These are phyloP conservation scores for Nephotettix cincticeps DNA, from an alignment of 1,140 invertebrate genomes.

Conservation along the genomic window DNA sequence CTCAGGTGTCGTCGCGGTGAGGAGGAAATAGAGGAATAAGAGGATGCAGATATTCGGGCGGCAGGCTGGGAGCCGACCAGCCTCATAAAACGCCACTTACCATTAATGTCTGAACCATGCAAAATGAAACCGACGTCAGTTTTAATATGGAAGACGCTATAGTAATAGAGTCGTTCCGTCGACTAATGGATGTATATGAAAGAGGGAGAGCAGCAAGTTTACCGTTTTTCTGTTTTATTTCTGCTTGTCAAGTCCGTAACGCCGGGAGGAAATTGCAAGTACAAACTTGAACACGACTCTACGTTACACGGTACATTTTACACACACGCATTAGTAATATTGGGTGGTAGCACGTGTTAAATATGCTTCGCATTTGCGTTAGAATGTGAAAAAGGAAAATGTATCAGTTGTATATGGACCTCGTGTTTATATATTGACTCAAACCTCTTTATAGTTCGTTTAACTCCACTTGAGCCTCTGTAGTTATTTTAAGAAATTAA, in stretches of 20 bases:
- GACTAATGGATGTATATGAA: background rate
- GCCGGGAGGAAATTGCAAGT: no score
- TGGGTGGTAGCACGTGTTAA: background rate
- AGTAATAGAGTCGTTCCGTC: background rate
- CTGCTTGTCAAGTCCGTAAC: background rate
- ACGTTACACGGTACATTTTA: no score
- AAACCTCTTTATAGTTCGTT: background rate
- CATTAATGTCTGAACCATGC: background rate
- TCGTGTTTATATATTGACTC: background rate
- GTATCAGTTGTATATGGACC: background rate
- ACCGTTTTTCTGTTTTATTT: slow-evolving; percentile 4
- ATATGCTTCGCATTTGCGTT: background rate
- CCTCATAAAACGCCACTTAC: slow-evolving; percentile 5
- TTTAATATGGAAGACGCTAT: slow-evolving; percentile 8
- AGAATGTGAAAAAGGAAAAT: background rate
- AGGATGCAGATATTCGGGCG: background rate
- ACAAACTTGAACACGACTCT: no score
- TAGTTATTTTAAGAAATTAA: background rate
- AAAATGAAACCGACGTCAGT: slow-evolving; percentile 3
- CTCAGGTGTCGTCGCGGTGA: background rate
- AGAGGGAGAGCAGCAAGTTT: background rate
- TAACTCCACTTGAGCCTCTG: background rate
- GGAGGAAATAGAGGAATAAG: background rate
- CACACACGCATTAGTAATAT: no score
- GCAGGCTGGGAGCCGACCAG: background rate